phyloP scores from a whole-genome alignment of 2,113 vertebrate genomes.

The Micromys minutus region DNA sequence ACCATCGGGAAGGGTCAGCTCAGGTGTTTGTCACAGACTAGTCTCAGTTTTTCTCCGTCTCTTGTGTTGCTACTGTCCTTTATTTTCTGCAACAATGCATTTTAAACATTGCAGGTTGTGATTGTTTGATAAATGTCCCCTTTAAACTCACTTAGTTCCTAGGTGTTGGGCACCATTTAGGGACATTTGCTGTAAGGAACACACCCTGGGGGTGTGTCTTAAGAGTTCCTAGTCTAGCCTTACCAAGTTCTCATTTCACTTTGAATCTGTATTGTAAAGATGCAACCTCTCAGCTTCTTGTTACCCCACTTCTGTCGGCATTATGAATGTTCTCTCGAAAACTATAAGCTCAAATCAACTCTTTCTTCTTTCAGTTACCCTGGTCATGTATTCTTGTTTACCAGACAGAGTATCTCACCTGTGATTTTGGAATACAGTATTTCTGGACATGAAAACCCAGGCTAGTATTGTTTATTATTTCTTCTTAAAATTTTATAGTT shows the following conservation, averaged over 20 bases:
- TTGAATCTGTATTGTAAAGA: background rate
- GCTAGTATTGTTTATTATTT: background rate
- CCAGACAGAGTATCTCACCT: background rate
- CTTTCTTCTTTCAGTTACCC: background rate
- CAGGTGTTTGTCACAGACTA: background rate
- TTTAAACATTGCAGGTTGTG: background rate
- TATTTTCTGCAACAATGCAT: background rate
- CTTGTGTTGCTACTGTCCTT: background rate
- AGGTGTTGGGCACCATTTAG: background rate
- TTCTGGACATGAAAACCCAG: background rate
- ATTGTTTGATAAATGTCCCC: background rate
- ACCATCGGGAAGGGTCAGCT: background rate
- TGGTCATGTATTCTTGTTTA: background rate
- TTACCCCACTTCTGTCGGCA: background rate
- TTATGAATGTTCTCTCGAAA: background rate
- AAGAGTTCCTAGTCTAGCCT: background rate
- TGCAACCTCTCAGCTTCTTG: background rate
- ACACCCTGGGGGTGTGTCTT: background rate
- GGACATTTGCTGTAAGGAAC: background rate
- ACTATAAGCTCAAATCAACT: background rate
- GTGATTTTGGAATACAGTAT: constrained; percentile 20
- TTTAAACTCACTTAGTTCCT: background rate
- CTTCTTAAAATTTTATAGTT: background rate
- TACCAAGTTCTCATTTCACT: background rate
- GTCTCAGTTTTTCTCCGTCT: background rate